These are phyloP conservation scores for Alca torda DNA, from an alignment of 2,797 vertebrate species.

Conservation along the genomic window DNA sequence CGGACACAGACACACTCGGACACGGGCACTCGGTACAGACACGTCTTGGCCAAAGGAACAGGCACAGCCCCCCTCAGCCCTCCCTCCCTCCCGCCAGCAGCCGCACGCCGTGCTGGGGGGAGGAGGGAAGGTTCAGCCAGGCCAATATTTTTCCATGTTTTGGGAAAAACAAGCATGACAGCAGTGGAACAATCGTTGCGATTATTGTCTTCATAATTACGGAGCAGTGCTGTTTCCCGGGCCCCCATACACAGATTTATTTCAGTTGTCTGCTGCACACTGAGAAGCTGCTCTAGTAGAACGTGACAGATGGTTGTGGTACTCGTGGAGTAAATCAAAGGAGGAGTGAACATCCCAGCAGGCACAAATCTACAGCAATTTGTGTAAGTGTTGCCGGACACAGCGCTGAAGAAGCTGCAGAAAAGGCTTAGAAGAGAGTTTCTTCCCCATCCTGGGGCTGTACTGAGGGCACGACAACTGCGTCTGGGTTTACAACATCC, in stretches of 20 bases:
- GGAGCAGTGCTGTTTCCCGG: neutral
- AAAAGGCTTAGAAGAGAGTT: neutral
- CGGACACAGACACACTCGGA: neutral
- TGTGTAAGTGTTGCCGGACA: neutral
- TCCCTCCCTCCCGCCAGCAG: neutral
- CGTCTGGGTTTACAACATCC: neutral
- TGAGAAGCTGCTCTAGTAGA: neutral
- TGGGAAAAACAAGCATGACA: neutral
- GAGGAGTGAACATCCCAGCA: neutral
- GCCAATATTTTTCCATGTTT: neutral
- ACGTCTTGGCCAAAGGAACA: neutral
- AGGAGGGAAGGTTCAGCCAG: neutral
- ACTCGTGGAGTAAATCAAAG: neutral
- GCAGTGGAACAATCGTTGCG: neutral
- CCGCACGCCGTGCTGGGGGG: neutral
- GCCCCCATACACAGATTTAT: neutral
- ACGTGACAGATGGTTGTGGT: neutral
- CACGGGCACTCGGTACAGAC: neutral
- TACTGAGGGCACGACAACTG: neutral
- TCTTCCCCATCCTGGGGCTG: neutral
- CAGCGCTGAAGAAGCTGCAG: neutral
- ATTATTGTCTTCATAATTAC: neutral
- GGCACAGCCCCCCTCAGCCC: neutral
- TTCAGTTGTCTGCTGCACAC: neutral
- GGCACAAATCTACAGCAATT: neutral